Evolutionary conservation across 2,888 invertebrate genomes (phyloP), one percentile per base, ranked within the genome.

Genomic region (Nephrotoma flavescens): DNA sequence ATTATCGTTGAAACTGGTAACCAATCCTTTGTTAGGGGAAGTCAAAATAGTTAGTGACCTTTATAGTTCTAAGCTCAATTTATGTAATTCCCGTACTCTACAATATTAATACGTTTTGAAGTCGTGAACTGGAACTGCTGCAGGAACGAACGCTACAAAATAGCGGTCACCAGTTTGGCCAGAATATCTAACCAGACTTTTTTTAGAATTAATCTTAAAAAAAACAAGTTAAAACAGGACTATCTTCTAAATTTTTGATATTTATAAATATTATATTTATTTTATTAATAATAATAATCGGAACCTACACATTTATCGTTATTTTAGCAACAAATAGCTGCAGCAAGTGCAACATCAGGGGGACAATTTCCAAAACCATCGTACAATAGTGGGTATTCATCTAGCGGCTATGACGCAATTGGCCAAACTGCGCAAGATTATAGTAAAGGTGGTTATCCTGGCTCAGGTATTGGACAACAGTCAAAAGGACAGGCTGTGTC

Each of bases 291-390:
- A 85, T 42, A 15, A 15, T 85, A 42, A 42, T 85, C 31, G 31
- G 31, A 31, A 31, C 19, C 31, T 31, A 3, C 2, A 2, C 31
- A 31, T 3, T 31, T 31, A 2, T 31, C 3, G 0, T n/a, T 85
- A 9, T 44, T 42, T 15, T 88, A 92, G 89, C 90, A 94, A 93
- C 94, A 95, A 94, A 93, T 95, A 90, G 95, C 95, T 88, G 93
- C 96, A 88, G 95, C 95, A 85, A 96, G 95, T 89, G 94, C 95
- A 86, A 95, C 94, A 88, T 94, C 93, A 88, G 95, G 94, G 89
- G 94, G 94, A 19, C 95, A 96, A 91, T 95, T 95, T 90, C 94
- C 94, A 42, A 95, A 95, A 90, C 93, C 94, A 89, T 93, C 92
- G 87, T 94, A 94, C 89, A 92, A 91, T 87, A 92, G 93, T 86